Base-by-base conservation (phyloP, 1,140 invertebrate genomes). In the Chironomus striatipennis region DNA sequence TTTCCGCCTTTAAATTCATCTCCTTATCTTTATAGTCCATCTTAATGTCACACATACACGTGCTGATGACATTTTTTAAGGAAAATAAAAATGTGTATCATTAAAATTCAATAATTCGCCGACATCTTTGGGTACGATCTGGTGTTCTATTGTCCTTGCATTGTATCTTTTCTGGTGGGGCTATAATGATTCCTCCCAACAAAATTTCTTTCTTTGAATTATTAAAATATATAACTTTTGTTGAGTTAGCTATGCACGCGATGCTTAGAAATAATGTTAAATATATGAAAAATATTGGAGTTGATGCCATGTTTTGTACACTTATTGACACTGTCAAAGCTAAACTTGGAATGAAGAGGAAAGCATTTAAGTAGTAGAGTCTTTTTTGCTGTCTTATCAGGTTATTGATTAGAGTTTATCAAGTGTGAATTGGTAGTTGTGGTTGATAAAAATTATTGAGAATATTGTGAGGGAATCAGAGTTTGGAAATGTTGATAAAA, bases 1-100 rank as follows among this genome's bases (percentile, higher is more conserved):
- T 57, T 57, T 57, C 47, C 47, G 47, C 47, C n/a, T 57, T n/a
- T 57, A 57, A 57, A 57, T 57, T 57, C n/a, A n/a, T n/a, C n/a
- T 57, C 15, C 15, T 57, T 57, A 57, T 57, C 47, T 57, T n/a
- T 5, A 57, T 57, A n/a, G 12, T n/a, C 47, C 47, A 57, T 57
- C 47, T 57, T 57, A 57, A 57, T 57, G 12, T 57, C 47, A 34
- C 47, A 57, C 47, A 57, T 57, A 5, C 12, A 57, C 47, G 47
- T 57, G 5, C 24, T 34, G 24, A 34, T 34, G 24, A 5, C 24
- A 34, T 2, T 34, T 34, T 34, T 34, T 34, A 34, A 34, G 24
- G 24, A 34, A 34, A 34, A 34, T 34, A 5, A 34, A 34, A 34
- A 34, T 34, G 24, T 34, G 24, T 5, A 34, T 5, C 47, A 70